phyloP scores from a whole-genome alignment of 2,888 invertebrate species.

The Tetropium fuscum region DNA sequence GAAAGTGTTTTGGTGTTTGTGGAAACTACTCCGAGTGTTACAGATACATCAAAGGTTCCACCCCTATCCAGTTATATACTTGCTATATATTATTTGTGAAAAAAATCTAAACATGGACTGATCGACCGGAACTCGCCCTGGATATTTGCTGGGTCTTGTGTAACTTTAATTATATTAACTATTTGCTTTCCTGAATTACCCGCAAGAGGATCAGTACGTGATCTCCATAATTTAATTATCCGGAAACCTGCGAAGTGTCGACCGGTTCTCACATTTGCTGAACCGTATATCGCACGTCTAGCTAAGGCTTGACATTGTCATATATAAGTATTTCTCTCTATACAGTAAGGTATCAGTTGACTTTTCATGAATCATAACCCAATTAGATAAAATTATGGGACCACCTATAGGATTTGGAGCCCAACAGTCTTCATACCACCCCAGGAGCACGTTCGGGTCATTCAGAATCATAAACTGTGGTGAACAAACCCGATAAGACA shows the following conservation, averaged over 20 bases:
- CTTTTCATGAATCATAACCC: conserved; percentile 32
- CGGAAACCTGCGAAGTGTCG: conserved; percentile 9
- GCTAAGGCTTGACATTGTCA: conserved; percentile 7
- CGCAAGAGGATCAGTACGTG: conserved; percentile 15
- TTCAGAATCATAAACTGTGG: conserved; percentile 48
- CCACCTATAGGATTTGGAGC: conserved; percentile 21
- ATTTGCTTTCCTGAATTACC: conserved; percentile 11
- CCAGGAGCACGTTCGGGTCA: conserved; percentile 54
- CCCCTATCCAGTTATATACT: no score
- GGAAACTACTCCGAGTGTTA: no score
- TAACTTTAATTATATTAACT: no score
- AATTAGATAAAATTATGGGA: conserved; percentile 36
- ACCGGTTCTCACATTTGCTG: conserved; percentile 5
- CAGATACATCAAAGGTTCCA: no score
- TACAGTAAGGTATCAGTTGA: conserved; percentile 25
- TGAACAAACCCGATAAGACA: conserved; percentile 51
- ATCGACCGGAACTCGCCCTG: no score
- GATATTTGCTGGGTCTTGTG: no score
- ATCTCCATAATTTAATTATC: conserved; percentile 21
- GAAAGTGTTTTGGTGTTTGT: no score
- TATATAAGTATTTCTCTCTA: conserved; percentile 15
- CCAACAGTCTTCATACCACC: conserved; percentile 29
- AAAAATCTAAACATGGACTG: no score
- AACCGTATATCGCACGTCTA: conserved; percentile 9
- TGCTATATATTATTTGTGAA: no score